These are phyloP conservation scores for Acanthaster planci DNA, from an alignment of 35 echinoderm and acorn worm genomes.

Conservation along the genomic window DNA sequence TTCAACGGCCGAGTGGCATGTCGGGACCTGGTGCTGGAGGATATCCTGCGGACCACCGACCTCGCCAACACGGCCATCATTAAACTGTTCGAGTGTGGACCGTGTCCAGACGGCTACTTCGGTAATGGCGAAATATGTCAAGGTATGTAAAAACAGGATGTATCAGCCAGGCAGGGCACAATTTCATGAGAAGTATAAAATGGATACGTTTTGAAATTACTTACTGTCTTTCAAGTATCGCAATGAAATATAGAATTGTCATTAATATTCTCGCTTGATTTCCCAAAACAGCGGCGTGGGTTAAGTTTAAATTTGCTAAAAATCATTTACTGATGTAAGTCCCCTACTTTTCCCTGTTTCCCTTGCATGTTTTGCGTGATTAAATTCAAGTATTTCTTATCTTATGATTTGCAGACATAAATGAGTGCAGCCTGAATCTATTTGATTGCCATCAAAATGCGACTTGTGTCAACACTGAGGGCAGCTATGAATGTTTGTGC, in stretches of 20 bases:
- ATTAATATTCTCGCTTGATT: too few relatives aligned
- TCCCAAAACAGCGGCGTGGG: too few relatives aligned
- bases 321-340: too few relatives aligned
- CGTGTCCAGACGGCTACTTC: conserved; percentile 25
- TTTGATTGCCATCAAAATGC: conserved; percentile 29
- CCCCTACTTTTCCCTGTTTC: background rate
- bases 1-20: conserved; percentile 20
- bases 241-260: too few relatives aligned
- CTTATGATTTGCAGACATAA: conserved; percentile 52
- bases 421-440: conserved; percentile 43
- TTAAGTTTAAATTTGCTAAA: too few relatives aligned
- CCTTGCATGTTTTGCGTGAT: background rate
- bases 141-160: background rate
- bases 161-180: too few relatives aligned
- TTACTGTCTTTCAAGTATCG: too few relatives aligned
- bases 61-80: conserved; percentile 2
- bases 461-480: conserved; percentile 58
- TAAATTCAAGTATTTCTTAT: too few relatives aligned
- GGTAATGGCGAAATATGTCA: conserved; percentile 11
- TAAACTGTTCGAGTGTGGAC: conserved; percentile 11
- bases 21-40: background rate
- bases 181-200: too few relatives aligned
- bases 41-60: background rate
- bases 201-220: too few relatives aligned
- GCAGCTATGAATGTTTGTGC: conserved; percentile 50